These are phyloP conservation scores for Pseudochromis fuscus DNA, from an alignment of 2,797 vertebrate genomes.

Conservation along the genomic window DNA sequence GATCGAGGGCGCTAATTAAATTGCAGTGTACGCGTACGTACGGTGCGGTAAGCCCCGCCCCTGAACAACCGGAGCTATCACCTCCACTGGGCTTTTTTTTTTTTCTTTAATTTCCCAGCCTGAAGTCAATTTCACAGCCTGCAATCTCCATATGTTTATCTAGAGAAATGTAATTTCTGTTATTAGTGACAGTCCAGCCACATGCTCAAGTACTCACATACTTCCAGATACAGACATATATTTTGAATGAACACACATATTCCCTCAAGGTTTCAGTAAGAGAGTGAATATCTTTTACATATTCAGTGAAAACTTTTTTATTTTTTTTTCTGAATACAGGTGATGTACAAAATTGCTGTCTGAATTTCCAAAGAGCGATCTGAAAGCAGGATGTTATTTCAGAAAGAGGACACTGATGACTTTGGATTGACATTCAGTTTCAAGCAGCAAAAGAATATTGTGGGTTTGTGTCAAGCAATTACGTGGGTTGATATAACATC, in stretches of 20 bases:
- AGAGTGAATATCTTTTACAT: conserved; percentile 36
- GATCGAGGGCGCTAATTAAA: conserved; percentile 83
- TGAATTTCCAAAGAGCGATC: conserved; percentile 28
- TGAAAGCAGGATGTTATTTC: conserved; percentile 23
- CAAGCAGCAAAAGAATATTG: conserved; percentile 22
- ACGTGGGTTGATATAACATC: conserved; percentile 5
- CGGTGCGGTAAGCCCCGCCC: conserved; percentile 55
- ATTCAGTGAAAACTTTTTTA: conserved; percentile 18
- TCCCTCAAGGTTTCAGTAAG: conserved; percentile 44
- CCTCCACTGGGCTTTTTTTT: conserved; percentile 60
- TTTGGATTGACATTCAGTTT: conserved; percentile 52
- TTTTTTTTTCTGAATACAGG: conserved; percentile 5
- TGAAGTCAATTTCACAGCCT: conserved; percentile 83
- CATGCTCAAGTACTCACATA: conserved; percentile 65
- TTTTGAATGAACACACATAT: conserved; percentile 24
- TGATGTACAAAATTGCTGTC: conserved; percentile 16
- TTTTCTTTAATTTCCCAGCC: conserved; percentile 81
- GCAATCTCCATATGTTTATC: conserved; percentile 82
- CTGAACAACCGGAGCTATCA: conserved; percentile 73
- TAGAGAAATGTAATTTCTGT: conserved; percentile 77
- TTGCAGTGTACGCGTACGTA: conserved; percentile 68
- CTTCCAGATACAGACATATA: conserved; percentile 46
- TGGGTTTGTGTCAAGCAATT: conserved; percentile 38
- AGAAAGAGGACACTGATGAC: conserved; percentile 27
- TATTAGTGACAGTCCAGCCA: conserved; percentile 78